Percentiles rank a stretch among this genome's conserved stretches.
Evolutionary conservation across 2,113 vertebrate genomes (phyloP).

Genomic region (Lutjanus erythropterus): DNA sequence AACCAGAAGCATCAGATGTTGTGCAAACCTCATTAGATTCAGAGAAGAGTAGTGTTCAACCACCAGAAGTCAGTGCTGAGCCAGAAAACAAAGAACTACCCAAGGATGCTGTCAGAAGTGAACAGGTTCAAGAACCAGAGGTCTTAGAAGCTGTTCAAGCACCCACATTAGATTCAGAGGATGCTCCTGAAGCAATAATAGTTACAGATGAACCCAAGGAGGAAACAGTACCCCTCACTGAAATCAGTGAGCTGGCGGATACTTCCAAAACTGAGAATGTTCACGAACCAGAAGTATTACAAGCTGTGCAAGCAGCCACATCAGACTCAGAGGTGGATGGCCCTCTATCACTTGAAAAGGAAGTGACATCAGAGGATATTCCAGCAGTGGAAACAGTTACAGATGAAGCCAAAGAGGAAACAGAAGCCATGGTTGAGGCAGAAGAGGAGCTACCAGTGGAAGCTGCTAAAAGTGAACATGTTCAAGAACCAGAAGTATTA

Average conservation of each 20-base stretch:
- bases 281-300: background rate
- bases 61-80: slow-evolving; percentile 27
- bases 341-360: background rate
- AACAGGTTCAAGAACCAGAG: slow-evolving; percentile 18
- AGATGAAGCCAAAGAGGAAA: background rate
- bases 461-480: background rate
- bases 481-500: slow-evolving; percentile 5
- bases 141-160: slow-evolving; percentile 4
- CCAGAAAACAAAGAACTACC: slow-evolving; percentile 46
- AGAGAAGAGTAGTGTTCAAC: slow-evolving; percentile 13
- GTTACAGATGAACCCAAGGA: slow-evolving; percentile 35
- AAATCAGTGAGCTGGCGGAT: background rate
- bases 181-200: slow-evolving; percentile 1
- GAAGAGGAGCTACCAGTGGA: slow-evolving; percentile 5
- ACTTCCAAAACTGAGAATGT: background rate
- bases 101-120: background rate
- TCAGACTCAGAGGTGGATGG: background rate
- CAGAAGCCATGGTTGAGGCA: background rate
- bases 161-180: slow-evolving; percentile 23
- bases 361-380: slow-evolving; percentile 11
- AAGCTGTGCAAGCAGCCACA: background rate
- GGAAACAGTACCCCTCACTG: background rate
- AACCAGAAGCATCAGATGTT: background rate
- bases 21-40: slow-evolving; percentile 16
- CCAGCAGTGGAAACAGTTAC: slow-evolving; percentile 7